Conservation (phyloP, 2,797 vertebrate genomes). For the Coreius guichenoti region DNA sequence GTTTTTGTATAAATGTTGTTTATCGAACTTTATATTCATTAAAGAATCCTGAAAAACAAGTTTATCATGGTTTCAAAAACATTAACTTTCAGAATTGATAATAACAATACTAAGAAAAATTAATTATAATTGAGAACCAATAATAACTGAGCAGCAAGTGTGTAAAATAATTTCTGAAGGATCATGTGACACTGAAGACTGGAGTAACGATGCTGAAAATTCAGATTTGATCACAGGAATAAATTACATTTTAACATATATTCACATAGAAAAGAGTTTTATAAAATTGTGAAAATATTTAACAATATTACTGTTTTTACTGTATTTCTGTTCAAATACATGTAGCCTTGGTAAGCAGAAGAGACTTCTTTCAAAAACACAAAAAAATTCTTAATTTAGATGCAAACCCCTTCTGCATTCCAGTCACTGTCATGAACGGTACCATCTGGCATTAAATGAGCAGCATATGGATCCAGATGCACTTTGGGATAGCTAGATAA, state of each 20-base stretch:
- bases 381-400: not conserved
- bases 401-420: not conserved
- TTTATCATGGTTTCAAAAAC: too few relatives aligned
- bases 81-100: not conserved
- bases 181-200: not conserved
- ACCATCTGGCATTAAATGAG: not conserved
- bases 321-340: not conserved
- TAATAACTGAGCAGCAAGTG: not conserved
- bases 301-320: not conserved
- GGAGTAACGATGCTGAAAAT: too few relatives aligned
- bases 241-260: not conserved
- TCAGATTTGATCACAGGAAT: not conserved
- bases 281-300: not conserved
- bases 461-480: not conserved
- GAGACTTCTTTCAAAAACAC: conserved; percentile 1
- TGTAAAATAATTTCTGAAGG: not conserved
- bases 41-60: too few relatives aligned
- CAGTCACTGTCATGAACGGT: not conserved
- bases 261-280: not conserved
- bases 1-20: too few relatives aligned
- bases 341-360: not conserved
- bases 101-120: not conserved
- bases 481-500: not conserved
- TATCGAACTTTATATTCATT: too few relatives aligned
- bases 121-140: not conserved